Conservation (phyloP, 2,888 invertebrate genomes). For the Lepidochitona cinerea region DNA sequence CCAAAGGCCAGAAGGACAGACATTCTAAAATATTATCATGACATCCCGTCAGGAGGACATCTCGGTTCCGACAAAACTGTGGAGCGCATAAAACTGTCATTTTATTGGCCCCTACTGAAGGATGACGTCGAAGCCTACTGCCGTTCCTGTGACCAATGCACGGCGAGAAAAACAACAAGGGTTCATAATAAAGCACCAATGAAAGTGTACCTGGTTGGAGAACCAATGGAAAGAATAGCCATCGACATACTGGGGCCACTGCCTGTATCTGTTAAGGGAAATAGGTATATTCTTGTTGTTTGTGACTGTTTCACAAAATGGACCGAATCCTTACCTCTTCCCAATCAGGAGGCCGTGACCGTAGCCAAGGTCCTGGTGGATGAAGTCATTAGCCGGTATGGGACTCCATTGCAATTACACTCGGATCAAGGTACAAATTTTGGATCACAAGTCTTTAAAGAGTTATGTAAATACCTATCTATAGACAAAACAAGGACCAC, state of each 20-base stretch:
- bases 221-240: slow-evolving; percentile 16
- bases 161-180: slow-evolving; percentile 9
- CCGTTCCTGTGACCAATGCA: slow-evolving; percentile 22
- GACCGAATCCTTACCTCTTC: slow-evolving; percentile 18
- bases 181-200: slow-evolving; percentile 11
- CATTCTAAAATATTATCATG: slow-evolving; percentile 1
- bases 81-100: not conserved
- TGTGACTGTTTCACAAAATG: slow-evolving; percentile 31
- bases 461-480: slow-evolving; percentile 27
- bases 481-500: slow-evolving; percentile 31
- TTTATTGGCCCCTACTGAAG: slow-evolving; percentile 17
- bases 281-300: slow-evolving; percentile 21
- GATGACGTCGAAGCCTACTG: slow-evolving; percentile 17
- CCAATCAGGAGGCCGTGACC: slow-evolving; percentile 30
- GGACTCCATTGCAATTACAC: slow-evolving; percentile 28
- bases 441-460: slow-evolving; percentile 27
- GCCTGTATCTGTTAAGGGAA: slow-evolving; percentile 11
- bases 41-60: slow-evolving; percentile 17
- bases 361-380: slow-evolving; percentile 30
- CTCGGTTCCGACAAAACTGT: slow-evolving; percentile 8
- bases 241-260: slow-evolving; percentile 24
- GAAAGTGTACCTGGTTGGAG: not conserved
- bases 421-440: slow-evolving; percentile 29
- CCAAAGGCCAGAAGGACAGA: not conserved
- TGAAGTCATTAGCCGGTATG: slow-evolving; percentile 22